phyloP scores from a whole-genome alignment of 2,888 invertebrate genomes.

The Nebria salina region DNA sequence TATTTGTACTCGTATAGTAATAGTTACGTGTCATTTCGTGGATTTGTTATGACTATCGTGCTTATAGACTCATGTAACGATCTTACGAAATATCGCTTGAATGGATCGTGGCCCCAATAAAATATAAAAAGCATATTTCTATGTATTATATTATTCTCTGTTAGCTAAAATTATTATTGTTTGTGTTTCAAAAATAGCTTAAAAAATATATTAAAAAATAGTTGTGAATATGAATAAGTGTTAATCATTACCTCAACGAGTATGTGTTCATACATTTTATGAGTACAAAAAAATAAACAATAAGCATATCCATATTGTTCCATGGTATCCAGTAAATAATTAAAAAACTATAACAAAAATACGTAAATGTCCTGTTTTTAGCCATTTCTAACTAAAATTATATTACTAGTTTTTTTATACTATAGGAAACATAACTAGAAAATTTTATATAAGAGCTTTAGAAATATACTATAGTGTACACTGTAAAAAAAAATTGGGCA shows the following conservation, averaged over 20 bases:
- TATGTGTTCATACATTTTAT: constrained; percentile 67
- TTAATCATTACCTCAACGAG: constrained; percentile 64
- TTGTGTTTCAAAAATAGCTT: background rate
- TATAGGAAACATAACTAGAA: too few species aligned
- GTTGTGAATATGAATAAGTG: constrained; percentile 54
- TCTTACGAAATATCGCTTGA: constrained; percentile 65
- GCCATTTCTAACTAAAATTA: background rate
- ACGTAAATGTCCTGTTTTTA: too few species aligned
- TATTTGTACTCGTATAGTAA: background rate
- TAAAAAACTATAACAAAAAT: constrained; percentile 64
- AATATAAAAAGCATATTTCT: constrained; percentile 74
- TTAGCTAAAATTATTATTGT: constrained; percentile 57
- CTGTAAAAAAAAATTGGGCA: too few species aligned
- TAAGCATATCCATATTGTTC: constrained; percentile 65
- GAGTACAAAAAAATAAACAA: constrained; percentile 67
- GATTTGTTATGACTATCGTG: constrained; percentile 73
- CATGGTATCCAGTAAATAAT: constrained; percentile 63
- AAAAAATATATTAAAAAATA: too few species aligned
- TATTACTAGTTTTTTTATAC: background rate
- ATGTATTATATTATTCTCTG: constrained; percentile 67
- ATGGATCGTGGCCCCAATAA: constrained; percentile 70
- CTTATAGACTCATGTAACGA: constrained; percentile 68
- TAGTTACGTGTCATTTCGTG: constrained; percentile 69
- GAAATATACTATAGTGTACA: too few species aligned
- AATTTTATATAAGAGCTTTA: too few species aligned